A percentile compares a stretch with the other conserved stretches of the same genome.
phyloP scores from a whole-genome alignment of 2,113 vertebrate genomes.

The Rhinogobius similis region DNA sequence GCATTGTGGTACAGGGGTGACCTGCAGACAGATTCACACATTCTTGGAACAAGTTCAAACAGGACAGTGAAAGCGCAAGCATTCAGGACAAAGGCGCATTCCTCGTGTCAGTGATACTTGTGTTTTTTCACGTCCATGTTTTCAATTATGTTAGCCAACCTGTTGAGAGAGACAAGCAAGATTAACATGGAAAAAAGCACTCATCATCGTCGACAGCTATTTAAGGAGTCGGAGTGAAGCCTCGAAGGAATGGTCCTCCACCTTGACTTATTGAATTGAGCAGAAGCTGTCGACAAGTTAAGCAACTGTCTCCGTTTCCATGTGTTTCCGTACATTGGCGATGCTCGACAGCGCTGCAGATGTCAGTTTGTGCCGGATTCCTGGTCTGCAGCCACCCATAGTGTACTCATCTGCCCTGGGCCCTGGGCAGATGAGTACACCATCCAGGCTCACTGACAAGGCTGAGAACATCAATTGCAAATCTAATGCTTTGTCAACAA shows the following conservation, averaged over 20 bases:
- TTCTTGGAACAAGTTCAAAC: conserved; percentile 75
- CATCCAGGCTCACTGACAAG: conserved; percentile 53
- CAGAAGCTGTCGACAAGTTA: conserved; percentile 72
- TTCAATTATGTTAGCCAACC: conserved; percentile 69
- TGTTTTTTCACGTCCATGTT: conserved; percentile 66
- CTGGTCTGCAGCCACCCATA: conserved; percentile 50
- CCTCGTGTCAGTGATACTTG: conserved; percentile 68
- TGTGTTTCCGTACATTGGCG: conserved; percentile 66
- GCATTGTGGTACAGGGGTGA: conserved; percentile 59
- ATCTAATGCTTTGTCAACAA: not conserved
- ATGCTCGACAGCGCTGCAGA: conserved; percentile 67
- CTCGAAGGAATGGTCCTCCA: conserved; percentile 66
- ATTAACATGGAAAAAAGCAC: conserved; percentile 59
- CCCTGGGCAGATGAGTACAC: conserved; percentile 57
- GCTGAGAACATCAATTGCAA: not conserved
- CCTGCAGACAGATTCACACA: conserved; percentile 62
- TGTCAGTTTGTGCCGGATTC: conserved; percentile 63
- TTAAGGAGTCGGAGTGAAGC: conserved; percentile 61
- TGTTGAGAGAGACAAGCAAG: conserved; percentile 75
- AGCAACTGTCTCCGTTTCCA: conserved; percentile 64
- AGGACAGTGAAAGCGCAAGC: conserved; percentile 56
- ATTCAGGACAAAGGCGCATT: conserved; percentile 71
- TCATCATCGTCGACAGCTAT: conserved; percentile 65
- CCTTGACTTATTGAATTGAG: conserved; percentile 77
- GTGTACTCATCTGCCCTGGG: conserved; percentile 6